Base-by-base conservation (phyloP, 1,140 invertebrate species). In the Drosophila pruinosa region DNA sequence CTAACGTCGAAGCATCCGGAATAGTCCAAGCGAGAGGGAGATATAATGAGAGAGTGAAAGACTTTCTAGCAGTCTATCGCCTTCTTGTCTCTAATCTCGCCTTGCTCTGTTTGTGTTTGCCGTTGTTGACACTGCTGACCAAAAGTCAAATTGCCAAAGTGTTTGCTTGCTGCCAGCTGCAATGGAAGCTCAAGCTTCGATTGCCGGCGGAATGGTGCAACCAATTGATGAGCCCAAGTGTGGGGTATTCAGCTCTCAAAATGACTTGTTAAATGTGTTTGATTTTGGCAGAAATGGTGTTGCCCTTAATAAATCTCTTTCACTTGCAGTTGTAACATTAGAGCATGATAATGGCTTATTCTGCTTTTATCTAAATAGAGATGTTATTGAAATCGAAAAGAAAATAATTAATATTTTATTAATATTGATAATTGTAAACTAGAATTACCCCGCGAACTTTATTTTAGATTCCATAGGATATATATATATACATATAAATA, bases 81-180 rank as follows among this genome's bases (percentile, higher is more conserved):
- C 22, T 39, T 22, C 24, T 36, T 65, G 24, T 26, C 39, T 17
- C 24, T 12, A 43, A 0, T 26, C 17, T 31, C 48, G 17, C 36
- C 0, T 45, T 7, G 53, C 38, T 41, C 38, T 72, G 72, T 61
- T 50, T 17, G 73, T 58, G 21, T 67, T 54, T 61, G 53, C 45
- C 77, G 65, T 73, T 85, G 82, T 86, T 88, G 81, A 88, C 81
- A 86, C 41, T 82, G 65, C 75, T 86, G 82, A 78, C 82, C 82
- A 65, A 82, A 86, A 88, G 82, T 88, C 82, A 86, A 88, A 88
- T 88, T 88, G 71, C 63, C 74, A 89, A 88, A 85, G 80, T 88
- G 81, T 88, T 86, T 86, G 82, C 81, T 70, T 48, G 63, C 68
- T 53, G 68, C 68, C 80, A 73, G 58, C 71, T 82, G 78, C 61